Conservation (phyloP, 2,888 invertebrate species). For the Lysandra bellargus region DNA sequence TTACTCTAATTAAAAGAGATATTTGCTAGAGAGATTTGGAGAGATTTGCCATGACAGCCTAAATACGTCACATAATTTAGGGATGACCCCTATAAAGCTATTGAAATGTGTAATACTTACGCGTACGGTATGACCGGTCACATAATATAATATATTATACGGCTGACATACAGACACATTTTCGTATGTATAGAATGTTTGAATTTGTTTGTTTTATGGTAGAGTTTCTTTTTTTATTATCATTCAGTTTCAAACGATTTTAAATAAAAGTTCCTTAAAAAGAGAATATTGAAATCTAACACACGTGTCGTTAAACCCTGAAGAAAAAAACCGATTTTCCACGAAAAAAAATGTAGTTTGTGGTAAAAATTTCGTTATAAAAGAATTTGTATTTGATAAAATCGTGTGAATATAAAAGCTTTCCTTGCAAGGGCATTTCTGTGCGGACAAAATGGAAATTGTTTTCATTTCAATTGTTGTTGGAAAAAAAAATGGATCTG, state of each 20-base stretch:
- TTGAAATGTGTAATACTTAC: too few species aligned
- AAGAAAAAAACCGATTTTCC: neutral
- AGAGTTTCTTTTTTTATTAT: too few species aligned
- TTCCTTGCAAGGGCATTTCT: neutral
- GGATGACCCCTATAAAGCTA: too few species aligned
- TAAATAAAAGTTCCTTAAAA: neutral
- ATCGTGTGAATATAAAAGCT: neutral
- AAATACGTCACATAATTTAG: too few species aligned
- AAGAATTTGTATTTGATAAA: slow-evolving; percentile 8
- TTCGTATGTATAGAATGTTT: too few species aligned
- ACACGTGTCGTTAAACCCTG: neutral
- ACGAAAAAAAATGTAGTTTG: slow-evolving; percentile 7
- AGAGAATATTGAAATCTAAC: neutral
- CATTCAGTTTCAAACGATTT: neutral
- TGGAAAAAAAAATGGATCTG: neutral
- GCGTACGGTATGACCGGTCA: too few species aligned
- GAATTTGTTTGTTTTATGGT: too few species aligned
- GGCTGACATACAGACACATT: too few species aligned
- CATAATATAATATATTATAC: too few species aligned
- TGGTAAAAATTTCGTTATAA: neutral
- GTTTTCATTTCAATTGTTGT: neutral
- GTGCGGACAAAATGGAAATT: neutral
- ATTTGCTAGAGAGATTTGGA: too few species aligned
- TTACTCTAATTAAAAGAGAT: too few species aligned
- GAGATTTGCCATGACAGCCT: too few species aligned